A percentile compares a stretch with the other conserved stretches of the same genome.
Conservation (phyloP, 2,888 invertebrate genomes). For the Pogonocherus hispidulus region DNA sequence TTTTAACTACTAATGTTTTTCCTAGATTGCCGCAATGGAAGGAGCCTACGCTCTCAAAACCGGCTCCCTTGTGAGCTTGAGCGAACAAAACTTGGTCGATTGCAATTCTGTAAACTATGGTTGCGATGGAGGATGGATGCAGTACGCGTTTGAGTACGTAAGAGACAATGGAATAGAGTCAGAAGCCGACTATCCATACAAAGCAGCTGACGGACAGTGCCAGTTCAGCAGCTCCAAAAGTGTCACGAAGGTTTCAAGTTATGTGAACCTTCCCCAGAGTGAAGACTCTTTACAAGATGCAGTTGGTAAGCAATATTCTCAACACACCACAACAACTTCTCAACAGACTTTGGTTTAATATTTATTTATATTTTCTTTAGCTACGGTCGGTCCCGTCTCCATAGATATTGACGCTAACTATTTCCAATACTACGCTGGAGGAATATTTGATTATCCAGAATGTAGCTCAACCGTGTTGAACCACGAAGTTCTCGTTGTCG, state of each 20-base stretch:
- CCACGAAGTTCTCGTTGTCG: constrained; percentile 85
- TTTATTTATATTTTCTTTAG: constrained; percentile 61
- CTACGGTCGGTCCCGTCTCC: constrained; percentile 86
- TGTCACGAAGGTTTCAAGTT: constrained; percentile 70
- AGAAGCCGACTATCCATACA: constrained; percentile 71
- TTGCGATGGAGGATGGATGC: constrained; percentile 71
- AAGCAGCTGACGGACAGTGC: constrained; percentile 51
- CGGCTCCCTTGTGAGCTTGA: constrained; percentile 68
- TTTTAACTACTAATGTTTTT: constrained; percentile 19
- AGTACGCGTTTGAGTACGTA: constrained; percentile 69
- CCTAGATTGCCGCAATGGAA: constrained; percentile 71
- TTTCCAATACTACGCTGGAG: constrained; percentile 85
- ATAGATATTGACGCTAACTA: constrained; percentile 88
- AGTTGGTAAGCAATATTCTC: constrained; percentile 65
- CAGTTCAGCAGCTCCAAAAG: constrained; percentile 9
- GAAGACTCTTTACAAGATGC: constrained; percentile 81
- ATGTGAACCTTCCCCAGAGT: constrained; percentile 77
- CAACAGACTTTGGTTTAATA: no score
- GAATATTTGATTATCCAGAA: constrained; percentile 79
- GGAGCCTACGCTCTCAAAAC: constrained; percentile 64
- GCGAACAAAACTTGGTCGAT: constrained; percentile 72
- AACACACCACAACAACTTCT: no score
- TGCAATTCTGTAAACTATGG: constrained; percentile 70
- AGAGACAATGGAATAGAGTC: constrained; percentile 71
- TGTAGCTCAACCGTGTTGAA: constrained; percentile 74